Evolutionary conservation across 2,113 vertebrate species (phyloP), one percentile per base, ranked within the genome.

Genomic region (Colistium nudipinnis): DNA sequence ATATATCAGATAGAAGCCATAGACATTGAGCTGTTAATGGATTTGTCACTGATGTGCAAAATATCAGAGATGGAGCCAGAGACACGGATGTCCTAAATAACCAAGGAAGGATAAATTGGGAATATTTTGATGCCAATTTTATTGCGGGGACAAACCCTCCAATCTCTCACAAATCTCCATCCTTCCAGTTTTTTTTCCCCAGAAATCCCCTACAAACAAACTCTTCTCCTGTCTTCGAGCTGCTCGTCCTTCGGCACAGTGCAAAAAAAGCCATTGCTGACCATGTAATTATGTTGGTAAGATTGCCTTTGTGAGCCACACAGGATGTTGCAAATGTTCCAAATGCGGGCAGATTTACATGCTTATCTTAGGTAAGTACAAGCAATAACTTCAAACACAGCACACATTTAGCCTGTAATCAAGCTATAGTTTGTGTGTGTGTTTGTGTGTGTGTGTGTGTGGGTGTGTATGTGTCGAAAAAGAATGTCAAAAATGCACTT

Each of bases 401-500:
- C 24, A 43, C 25, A 35, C 28, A 36, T 56, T 36, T 19, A 74
- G 20, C 28, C 63, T 76, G 49, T 81, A 76, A 81, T 82, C 43
- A 2, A 19, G 39, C 39, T 25, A 16, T 17, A 54, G 30, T 4
- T 4, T 22, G 27, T 35, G 17, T 48, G 45, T n/a, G 41, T 68
- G 62, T 48, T 20, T 48, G 45, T 24, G 45, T 49, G 24, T 31
- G 25, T 17, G 48, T 17, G 27, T 17, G 27, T 35, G 31, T 20
- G 31, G 4, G 30, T 54, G 11, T 54, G 31, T 22, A 19, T 33
- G 28, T 19, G 16, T 17, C 1, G 51, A 4, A 7, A n/a, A 56
- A 39, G 56, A 71, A 71, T 69, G 44, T 72, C 3, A 75, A 25
- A 70, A 65, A 73, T 70, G 53, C 35, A 44, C 36, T 56, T 69